Base-by-base conservation (phyloP, 1,140 invertebrate genomes). In the Stegodyphus mimosarum region DNA sequence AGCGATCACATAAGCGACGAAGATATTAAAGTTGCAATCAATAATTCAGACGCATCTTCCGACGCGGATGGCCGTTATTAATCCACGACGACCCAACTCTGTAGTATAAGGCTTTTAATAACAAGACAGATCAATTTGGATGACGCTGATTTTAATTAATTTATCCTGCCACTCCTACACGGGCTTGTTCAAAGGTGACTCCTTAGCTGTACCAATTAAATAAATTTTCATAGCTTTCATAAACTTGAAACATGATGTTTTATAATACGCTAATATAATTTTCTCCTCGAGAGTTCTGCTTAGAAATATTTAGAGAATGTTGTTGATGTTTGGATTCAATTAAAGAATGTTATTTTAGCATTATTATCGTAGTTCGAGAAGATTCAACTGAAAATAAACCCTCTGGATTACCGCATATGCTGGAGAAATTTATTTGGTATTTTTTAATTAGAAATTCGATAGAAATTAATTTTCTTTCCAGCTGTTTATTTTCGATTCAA, bases 21-120 rank as follows among this genome's bases (percentile, higher is more conserved):
- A 67, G 78, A 81, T 81, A 81, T 81, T 81, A 81, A 81, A 81
- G 70, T 81, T 50, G 72, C 72, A 81, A 81, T 81, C 78, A 81
- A 81, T 81, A 81, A 72, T n/a, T 6, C 18, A 6, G 63, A n/a
- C 6, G 48, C 69, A 33, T 55, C 60, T 7, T 48, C 51, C 11
- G 7, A 15, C 66, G n/a, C 66, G 5, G 6, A 17, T 7, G 66
- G 33, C 17, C 67, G 70, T 70, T 81, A 81, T 81, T 81, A 81
- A 81, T 81, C n/a, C 64, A 52, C 64, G 53, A 53, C 66, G 74
- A 70, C 66, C 66, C 6, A 53, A 51, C 17, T 17, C 11, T 79
- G 78, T 81, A 81, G 13, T 72, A 81, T 48, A 81, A n/a, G 78
- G 69, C 78, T 72, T 81, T 81, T 81, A 81, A 81, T 81, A 81